Conservation (phyloP, 2,797 vertebrate species). For the Parotocinclus haroldoi region DNA sequence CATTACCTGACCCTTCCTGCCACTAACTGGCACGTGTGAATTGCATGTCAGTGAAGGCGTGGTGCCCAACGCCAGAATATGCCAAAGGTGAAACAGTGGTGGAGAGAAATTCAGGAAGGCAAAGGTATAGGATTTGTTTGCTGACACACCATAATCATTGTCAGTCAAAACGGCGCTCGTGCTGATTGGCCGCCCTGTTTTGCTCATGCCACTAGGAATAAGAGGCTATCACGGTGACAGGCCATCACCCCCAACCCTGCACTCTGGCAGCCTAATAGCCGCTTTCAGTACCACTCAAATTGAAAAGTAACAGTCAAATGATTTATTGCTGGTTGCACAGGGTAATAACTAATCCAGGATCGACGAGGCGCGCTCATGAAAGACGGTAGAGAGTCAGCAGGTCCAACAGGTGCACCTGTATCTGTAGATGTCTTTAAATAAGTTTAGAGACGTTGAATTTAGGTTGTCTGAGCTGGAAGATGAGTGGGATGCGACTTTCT, state of each 20-base stretch:
- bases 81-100: conserved; percentile 28
- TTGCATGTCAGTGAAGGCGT: conserved; percentile 34
- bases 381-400: neutral
- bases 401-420: conserved; percentile 9
- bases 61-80: conserved; percentile 36
- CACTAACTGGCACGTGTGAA: conserved; percentile 34
- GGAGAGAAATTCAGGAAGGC: conserved; percentile 20
- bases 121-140: conserved; percentile 39
- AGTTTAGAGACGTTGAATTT: neutral
- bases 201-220: conserved; percentile 43
- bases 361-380: conserved; percentile 6
- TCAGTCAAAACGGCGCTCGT: conserved; percentile 37
- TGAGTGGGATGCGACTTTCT: neutral
- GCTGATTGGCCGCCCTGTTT: conserved; percentile 37
- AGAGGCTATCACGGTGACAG: conserved; percentile 48
- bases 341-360: conserved; percentile 60
- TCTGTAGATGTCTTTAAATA: conserved; percentile 31
- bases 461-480: neutral
- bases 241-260: conserved; percentile 43
- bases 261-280: conserved; percentile 52
- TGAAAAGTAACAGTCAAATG: conserved; percentile 53
- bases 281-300: conserved; percentile 59
- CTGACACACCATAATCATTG: conserved; percentile 38
- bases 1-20: conserved; percentile 24
- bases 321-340: conserved; percentile 59